Evolutionary conservation across 1,140 invertebrate species (phyloP), one percentile per base, ranked within the genome.

Genomic region (Drosophila truncata): DNA sequence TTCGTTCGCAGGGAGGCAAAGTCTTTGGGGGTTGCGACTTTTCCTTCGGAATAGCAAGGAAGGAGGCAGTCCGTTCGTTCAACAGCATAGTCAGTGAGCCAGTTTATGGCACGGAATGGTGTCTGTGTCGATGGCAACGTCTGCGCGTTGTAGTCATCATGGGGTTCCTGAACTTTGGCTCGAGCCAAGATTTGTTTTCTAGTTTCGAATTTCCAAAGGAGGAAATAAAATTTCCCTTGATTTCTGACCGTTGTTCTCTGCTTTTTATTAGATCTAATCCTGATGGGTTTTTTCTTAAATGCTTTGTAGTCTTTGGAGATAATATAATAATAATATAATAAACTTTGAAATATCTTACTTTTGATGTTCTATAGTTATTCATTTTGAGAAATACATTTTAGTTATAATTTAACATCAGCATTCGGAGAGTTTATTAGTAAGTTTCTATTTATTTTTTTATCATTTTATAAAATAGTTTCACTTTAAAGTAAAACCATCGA

Each of bases 141-240:
- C 29, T 59, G 50, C 61, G 41, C 54, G 72, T 61, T 86, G 82
- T 69, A 41, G 69, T 49, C 79, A 87, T 88, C 84, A 87, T 80
- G 80, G 80, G 83, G 84, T 83, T 87, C 83, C 82, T 87, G 83
- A 86, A 86, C 83, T 86, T 82, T 82, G 59, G 49, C 59, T 54
- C 52, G 46, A 13, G 47, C 41, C 61, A 63, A 71, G 70, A 78
- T 75, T 82, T 82, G 64, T 76, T 82, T 75, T 75, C 62, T 57
- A 67, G 54, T 63, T 61, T 42, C 20, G 67, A 46, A 39, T 58
- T 59, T 63, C 16, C 14, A n/a, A 44, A 65, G 18, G 9, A 49
- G 27, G 37, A 52, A 62, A 80, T 84, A 69, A 60, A 61, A 10
- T 85, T 80, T 64, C 65, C 44, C 50, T 66, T 54, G 10, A 65